Evolutionary conservation across 1,140 invertebrate genomes (phyloP), one percentile per base, ranked within the genome.

Genomic region (Eriocheir sinensis): DNA sequence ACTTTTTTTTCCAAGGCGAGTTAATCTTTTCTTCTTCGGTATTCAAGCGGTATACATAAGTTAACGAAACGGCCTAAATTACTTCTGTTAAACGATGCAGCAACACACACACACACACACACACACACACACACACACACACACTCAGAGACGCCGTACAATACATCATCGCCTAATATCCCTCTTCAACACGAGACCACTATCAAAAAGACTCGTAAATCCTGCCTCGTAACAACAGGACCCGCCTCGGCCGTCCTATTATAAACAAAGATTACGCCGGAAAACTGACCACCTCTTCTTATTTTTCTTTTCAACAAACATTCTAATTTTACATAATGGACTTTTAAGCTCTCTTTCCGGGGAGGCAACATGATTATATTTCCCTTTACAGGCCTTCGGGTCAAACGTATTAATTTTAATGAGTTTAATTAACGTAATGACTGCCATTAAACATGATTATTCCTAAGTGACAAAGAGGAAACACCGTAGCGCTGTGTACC

Each of bases 381-480:
- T 72, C 60, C 60, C 60, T 72, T 72, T 72, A 72, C 60, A 72
- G 60, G 60, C 60, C 60, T 72, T 72, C 60, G 21, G 60, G 60
- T 72, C 60, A 72, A n/a, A 8, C 12, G n/a, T 72, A 72, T 72
- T 72, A 72, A 72, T 72, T 72, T 72, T 72, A n/a, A 72, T 72
- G 60, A 72, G 27, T 1, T 27, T 72, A 72, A 72, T 72, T 72
- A 72, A 72, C 21, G 27, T 72, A 72, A 72, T 72, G 21, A n/a
- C 60, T 4, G 60, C n/a, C 60, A 72, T 72, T 72, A 72, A n/a
- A 21, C 60, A 72, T 72, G 60, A n/a, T 72, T 72, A 72, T 72
- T 72, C 60, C 60, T 72, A 72, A 72, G 60, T 72, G 60, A 72
- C 60, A 72, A 72, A 72, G 60, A 72, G 60, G 60, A 72, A n/a